These are phyloP conservation scores for Candoia aspera DNA, from an alignment of 2,113 vertebrate genomes.

Conservation along the genomic window DNA sequence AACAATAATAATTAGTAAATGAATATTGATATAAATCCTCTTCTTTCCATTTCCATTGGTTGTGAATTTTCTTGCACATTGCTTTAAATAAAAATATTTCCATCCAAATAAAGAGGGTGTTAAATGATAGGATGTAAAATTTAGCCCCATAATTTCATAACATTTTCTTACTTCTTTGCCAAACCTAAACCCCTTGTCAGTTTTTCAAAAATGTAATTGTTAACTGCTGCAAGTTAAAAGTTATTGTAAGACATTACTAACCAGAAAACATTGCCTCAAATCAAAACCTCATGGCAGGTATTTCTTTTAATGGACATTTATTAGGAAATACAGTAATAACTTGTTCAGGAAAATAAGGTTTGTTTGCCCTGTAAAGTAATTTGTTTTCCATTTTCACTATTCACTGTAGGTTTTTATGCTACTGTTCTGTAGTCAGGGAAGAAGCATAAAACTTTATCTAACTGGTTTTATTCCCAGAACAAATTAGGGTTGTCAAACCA, in stretches of 20 bases:
- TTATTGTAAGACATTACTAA: not conserved
- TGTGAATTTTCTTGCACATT: not conserved
- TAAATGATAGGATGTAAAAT: not conserved
- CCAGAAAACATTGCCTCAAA: slow-evolving; percentile 31
- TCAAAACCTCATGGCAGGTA: not conserved
- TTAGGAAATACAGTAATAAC: slow-evolving; percentile 5
- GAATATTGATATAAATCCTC: not conserved
- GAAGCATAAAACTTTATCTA: not conserved
- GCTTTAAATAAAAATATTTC: slow-evolving; percentile 6
- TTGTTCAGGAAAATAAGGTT: slow-evolving; percentile 7
- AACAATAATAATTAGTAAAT: not conserved
- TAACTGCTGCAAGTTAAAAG: slow-evolving; percentile 6
- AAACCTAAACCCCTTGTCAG: not conserved
- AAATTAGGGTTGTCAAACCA: not conserved
- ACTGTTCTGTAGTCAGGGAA: not conserved
- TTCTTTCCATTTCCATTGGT: not conserved
- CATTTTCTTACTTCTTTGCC: not conserved
- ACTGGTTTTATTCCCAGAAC: not conserved
- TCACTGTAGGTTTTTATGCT: not conserved
- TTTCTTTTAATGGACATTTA: not conserved
- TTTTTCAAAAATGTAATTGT: not conserved
- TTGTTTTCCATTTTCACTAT: not conserved
- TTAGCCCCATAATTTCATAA: not conserved
- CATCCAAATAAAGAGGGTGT: not conserved
- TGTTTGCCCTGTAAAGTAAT: fast-evolving